These are phyloP conservation scores for Calosoma granatense DNA, from an alignment of 1,140 invertebrate species.

Conservation along the genomic window DNA sequence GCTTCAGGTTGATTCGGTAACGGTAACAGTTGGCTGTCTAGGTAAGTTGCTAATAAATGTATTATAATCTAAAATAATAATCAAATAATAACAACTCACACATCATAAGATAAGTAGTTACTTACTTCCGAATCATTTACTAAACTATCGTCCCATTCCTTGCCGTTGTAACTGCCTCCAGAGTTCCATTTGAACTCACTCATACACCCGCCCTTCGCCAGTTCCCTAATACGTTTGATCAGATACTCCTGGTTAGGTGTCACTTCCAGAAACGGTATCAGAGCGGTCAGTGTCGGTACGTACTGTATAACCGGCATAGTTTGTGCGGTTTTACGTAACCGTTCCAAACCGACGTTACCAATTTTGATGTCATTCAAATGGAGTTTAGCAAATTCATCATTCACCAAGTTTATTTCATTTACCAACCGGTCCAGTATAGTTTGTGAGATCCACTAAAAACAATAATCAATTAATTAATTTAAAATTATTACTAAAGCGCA, in stretches of 20 bases:
- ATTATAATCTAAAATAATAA: constrained; percentile 57
- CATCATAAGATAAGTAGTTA: constrained; percentile 14
- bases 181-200: constrained; percentile 73
- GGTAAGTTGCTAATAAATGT: constrained; percentile 69
- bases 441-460: constrained; percentile 62
- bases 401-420: constrained; percentile 58
- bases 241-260: constrained; percentile 76
- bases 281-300: constrained; percentile 54
- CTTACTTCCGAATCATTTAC: constrained; percentile 70
- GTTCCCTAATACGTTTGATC: constrained; percentile 60
- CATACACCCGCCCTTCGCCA: constrained; percentile 69
- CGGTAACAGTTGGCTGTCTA: constrained; percentile 69
- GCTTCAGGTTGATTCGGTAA: constrained; percentile 64
- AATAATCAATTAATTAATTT: constrained; percentile 14
- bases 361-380: constrained; percentile 60
- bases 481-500: not conserved
- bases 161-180: constrained; percentile 57
- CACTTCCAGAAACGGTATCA: constrained; percentile 70
- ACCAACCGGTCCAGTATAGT: constrained; percentile 62
- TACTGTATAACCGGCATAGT: constrained; percentile 46
- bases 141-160: constrained; percentile 66
- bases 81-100: constrained; percentile 13
- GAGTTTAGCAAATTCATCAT: constrained; percentile 51
- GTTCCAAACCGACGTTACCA: constrained; percentile 56
- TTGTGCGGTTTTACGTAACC: constrained; percentile 56